These are phyloP conservation scores for Podarcis muralis DNA, from an alignment of 2,113 vertebrate genomes.

Conservation along the genomic window DNA sequence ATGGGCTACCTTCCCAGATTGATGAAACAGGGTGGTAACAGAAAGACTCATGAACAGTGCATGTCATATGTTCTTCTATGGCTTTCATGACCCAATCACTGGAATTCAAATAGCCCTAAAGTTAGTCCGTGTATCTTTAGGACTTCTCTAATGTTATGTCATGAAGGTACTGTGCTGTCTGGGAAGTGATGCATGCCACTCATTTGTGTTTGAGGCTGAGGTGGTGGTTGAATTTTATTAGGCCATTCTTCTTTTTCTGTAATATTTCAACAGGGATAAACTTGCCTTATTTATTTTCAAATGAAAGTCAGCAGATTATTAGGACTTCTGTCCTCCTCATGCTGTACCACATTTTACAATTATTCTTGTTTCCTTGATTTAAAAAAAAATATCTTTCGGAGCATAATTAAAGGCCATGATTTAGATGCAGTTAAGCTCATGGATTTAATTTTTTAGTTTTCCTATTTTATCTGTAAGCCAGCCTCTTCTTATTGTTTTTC, in stretches of 20 bases:
- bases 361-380: neutral
- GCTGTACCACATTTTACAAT: neutral
- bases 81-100: neutral
- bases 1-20: no score
- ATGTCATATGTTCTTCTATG: neutral
- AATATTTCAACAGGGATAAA: neutral
- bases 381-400: neutral
- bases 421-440: neutral
- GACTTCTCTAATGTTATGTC: neutral
- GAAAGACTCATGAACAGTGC: neutral
- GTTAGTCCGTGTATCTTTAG: neutral
- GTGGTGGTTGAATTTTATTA: neutral
- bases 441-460: neutral
- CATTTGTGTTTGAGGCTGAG: neutral
- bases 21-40: no score
- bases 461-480: no score
- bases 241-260: neutral
- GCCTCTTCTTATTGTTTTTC: no score
- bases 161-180: neutral
- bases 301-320: neutral
- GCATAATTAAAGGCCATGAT: neutral
- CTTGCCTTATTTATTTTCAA: neutral
- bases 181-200: neutral
- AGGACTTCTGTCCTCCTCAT: neutral
- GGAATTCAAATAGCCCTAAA: neutral